Percentiles rank a stretch among this genome's conserved stretches.
Evolutionary conservation across 2,888 invertebrate species (phyloP).

Genomic region (Crematogaster levior): DNA sequence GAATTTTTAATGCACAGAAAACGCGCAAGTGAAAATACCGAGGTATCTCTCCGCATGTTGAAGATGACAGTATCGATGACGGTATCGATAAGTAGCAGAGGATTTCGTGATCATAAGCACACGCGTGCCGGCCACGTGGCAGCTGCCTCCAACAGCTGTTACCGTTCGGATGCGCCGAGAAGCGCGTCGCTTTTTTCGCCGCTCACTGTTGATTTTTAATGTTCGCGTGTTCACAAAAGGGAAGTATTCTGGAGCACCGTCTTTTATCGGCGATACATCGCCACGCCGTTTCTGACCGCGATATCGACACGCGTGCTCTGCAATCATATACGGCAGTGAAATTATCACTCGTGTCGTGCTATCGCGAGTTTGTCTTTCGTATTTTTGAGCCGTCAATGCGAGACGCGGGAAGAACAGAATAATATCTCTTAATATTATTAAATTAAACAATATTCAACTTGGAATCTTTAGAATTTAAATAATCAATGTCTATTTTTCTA

Average conservation of each 20-base stretch:
- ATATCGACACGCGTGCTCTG: conserved; percentile 25
- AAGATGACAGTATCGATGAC: background rate
- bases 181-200: conserved; percentile 63
- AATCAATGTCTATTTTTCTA: too few relatives aligned
- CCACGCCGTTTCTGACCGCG: conserved; percentile 1
- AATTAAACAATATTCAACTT: background rate
- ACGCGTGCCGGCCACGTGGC: conserved; percentile 75
- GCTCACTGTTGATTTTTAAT: conserved; percentile 71
- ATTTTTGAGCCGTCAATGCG: background rate
- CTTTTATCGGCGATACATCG: conserved; percentile 38
- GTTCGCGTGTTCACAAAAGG: conserved; percentile 68
- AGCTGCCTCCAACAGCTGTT: conserved; percentile 81
- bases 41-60: background rate
- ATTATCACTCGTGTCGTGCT: background rate
- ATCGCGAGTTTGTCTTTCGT: background rate
- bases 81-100: conserved; percentile 62
- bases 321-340: conserved; percentile 9
- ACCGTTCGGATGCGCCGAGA: conserved; percentile 73
- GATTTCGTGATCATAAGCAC: conserved; percentile 69
- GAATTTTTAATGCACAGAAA: background rate
- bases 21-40: background rate
- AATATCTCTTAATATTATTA: background rate
- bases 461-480: background rate
- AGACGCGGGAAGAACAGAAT: background rate
- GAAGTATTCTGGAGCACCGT: conserved; percentile 29